A percentile compares a stretch with the other conserved stretches of the same genome.
phyloP scores from a whole-genome alignment of 2,797 vertebrate species.

The Sciurus vulgaris region DNA sequence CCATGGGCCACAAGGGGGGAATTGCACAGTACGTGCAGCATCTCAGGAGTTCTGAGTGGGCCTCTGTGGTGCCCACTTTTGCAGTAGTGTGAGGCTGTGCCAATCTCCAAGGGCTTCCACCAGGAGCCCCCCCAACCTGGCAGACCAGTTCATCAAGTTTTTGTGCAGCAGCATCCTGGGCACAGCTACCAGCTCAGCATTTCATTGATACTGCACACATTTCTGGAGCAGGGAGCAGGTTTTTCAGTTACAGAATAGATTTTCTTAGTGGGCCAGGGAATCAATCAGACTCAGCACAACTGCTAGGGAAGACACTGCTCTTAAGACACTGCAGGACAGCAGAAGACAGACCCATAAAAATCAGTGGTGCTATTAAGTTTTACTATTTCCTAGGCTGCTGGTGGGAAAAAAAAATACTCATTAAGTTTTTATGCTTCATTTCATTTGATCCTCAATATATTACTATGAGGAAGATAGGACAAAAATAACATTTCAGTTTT shows the following conservation, averaged over 20 bases:
- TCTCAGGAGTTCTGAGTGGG: not conserved
- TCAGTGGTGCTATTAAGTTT: slow-evolving; percentile 41
- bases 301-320: not conserved
- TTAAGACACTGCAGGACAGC: not conserved
- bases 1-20: not conserved
- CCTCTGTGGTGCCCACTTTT: not conserved
- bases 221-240: not conserved
- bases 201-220: not conserved
- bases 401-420: slow-evolving; percentile 39
- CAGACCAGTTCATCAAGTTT: too few relatives aligned
- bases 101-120: not conserved
- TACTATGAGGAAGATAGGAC: not conserved
- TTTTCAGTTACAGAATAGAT: not conserved
- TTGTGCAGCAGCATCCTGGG: too few relatives aligned
- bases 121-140: not conserved
- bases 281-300: not conserved
- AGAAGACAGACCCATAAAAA: not conserved
- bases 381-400: not conserved
- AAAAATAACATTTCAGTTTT: slow-evolving; percentile 64
- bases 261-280: not conserved
- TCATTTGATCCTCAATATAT: slow-evolving; percentile 11
- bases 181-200: not conserved
- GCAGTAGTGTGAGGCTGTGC: not conserved
- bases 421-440: slow-evolving; percentile 39
- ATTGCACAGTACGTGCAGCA: not conserved